These are phyloP conservation scores for Liparis tanakae DNA, from an alignment of 2,797 vertebrate genomes.

Conservation along the genomic window DNA sequence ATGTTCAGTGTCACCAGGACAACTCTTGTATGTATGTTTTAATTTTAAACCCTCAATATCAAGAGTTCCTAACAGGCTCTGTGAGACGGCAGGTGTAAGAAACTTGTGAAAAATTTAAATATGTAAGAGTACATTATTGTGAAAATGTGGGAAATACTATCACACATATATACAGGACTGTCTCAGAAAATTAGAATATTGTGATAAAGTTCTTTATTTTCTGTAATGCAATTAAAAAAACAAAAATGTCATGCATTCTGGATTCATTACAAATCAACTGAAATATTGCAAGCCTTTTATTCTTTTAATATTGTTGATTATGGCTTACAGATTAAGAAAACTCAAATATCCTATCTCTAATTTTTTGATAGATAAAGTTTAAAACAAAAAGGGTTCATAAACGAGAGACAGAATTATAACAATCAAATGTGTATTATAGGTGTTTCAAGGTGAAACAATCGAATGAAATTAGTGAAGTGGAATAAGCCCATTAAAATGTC, in stretches of 20 bases:
- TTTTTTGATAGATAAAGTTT: too few relatives aligned
- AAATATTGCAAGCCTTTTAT: too few relatives aligned
- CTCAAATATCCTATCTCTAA: too few relatives aligned
- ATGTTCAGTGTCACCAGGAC: slow-evolving; percentile 7
- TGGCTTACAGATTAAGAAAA: too few relatives aligned
- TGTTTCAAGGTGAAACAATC: slow-evolving; percentile 7
- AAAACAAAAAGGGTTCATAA: slow-evolving; percentile 13
- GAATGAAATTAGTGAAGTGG: slow-evolving; percentile 9
- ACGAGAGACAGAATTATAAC: slow-evolving; percentile 5
- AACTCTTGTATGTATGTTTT: neutral
- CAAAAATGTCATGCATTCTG: too few relatives aligned
- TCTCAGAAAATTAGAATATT: too few relatives aligned
- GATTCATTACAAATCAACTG: too few relatives aligned
- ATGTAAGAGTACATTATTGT: neutral
- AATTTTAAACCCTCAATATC: neutral
- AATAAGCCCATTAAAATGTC: neutral
- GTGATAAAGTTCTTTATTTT: too few relatives aligned
- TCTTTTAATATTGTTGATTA: too few relatives aligned
- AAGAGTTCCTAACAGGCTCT: neutral
- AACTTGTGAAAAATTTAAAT: neutral
- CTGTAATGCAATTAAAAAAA: too few relatives aligned
- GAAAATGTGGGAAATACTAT: neutral
- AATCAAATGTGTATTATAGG: neutral
- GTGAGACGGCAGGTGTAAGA: neutral
- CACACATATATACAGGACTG: neutral